phyloP scores from a whole-genome alignment of 2,113 vertebrate species.

The Dolichotis patagonum region DNA sequence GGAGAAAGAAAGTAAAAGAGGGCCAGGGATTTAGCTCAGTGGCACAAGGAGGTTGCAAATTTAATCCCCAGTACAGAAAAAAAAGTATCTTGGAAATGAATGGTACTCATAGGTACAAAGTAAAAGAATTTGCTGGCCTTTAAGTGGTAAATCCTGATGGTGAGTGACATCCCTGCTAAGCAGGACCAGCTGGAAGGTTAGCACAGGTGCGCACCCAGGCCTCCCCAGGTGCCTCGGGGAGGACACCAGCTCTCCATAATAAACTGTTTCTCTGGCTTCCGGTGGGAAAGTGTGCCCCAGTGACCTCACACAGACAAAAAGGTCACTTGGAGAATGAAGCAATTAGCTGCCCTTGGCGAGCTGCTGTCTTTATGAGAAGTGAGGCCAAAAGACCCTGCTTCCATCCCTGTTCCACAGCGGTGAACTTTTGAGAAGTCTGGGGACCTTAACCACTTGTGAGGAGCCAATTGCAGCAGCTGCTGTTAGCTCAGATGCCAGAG shows the following conservation, averaged over 20 bases:
- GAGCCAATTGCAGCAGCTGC: not conserved
- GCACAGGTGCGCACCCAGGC: not conserved
- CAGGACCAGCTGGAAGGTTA: too few relatives aligned
- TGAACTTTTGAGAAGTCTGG: not conserved
- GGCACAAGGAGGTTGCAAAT: too few relatives aligned
- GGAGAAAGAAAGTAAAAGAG: not conserved
- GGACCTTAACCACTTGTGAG: not conserved
- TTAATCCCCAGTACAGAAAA: too few relatives aligned
- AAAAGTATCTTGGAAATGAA: too few relatives aligned
- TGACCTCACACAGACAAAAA: slow-evolving; percentile 23
- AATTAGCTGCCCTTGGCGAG: not conserved
- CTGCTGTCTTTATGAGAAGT: not conserved
- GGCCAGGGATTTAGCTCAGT: too few relatives aligned
- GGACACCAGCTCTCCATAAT: not conserved
- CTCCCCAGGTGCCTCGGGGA: not conserved
- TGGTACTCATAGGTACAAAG: too few relatives aligned
- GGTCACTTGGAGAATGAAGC: slow-evolving; percentile 31
- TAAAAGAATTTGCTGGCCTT: not conserved
- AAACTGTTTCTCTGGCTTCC: not conserved
- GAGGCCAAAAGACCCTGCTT: not conserved
- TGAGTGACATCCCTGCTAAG: too few relatives aligned
- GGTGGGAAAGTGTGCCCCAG: not conserved
- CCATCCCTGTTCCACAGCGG: not conserved
- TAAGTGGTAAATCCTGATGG: not conserved
- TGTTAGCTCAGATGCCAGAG: not conserved